Evolutionary conservation across 2,113 vertebrate genomes (phyloP), one percentile per base, ranked within the genome.

Genomic region (Heliornis fulica): DNA sequence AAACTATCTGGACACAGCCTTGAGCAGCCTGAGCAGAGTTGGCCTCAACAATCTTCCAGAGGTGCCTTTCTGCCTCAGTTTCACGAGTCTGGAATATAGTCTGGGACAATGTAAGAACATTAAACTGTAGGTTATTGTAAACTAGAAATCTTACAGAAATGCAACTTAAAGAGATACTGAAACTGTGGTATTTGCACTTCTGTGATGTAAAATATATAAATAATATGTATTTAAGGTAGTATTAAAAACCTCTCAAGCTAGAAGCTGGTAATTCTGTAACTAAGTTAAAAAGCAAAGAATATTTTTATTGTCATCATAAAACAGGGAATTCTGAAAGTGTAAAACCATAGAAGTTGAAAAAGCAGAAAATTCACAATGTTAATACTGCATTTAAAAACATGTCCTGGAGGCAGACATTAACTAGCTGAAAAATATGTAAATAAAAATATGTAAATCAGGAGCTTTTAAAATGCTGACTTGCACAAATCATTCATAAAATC

Each of bases 401-500:
- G 36, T 84, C 91, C 83, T 89, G 66, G 32, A 89, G 93, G 72
- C 64, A 93, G 60, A 46, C 4, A 54, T 92, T 90, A 93, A 92
- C 60, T 68, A 59, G 34, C 60, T 89, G 72, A 78, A 91, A 79
- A 89, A 25, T 76, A 81, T 4, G 5, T 83, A 87, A 90, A 89
- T 89, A 78, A 91, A 79, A 89, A 25, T 76, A 81, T 4, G 5
- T 83, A 87, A 90, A 89, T 89, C 81, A 91, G 19, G 32, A 64
- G 16, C 20, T 78, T 89, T 82, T 56, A n/a, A 80, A 92, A 48
- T n/a, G 23, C 57, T 26, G 74, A 84, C 18, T 78, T 94, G 57
- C 2, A 3, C 60, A 82, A 71, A 75, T 89, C 22, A 53, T 89
- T 89, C n/a, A 40, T 83, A 66, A 89, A 41, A 53, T 69, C 29